Evolutionary conservation across 2,888 invertebrate genomes (phyloP).

Genomic region (Drosophila antonietae): DNA sequence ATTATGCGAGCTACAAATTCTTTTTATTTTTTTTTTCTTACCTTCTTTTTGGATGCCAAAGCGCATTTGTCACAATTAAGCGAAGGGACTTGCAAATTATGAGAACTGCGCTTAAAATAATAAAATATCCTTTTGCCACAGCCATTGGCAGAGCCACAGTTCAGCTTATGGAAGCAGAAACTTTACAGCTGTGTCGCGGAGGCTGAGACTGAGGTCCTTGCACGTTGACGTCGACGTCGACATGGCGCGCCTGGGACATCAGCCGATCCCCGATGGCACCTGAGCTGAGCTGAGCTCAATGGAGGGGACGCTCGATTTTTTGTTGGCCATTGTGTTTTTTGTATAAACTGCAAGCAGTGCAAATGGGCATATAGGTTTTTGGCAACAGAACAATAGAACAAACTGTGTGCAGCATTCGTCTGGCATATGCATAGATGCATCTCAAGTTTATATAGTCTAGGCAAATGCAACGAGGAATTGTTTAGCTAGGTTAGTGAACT

Average conservation of each 20-base stretch:
- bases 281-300: conserved; percentile 39
- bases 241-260: conserved; percentile 69
- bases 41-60: conserved; percentile 45
- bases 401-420: too few species aligned
- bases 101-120: conserved; percentile 33
- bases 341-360: conserved; percentile 23
- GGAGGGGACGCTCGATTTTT: conserved; percentile 5
- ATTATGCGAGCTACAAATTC: conserved; percentile 62
- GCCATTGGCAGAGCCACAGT: conserved; percentile 1
- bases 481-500: neutral
- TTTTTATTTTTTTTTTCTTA: neutral
- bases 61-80: conserved; percentile 81
- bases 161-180: neutral
- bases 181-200: neutral
- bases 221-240: conserved; percentile 75
- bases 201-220: conserved; percentile 21
- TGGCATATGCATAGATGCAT: neutral
- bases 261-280: conserved; percentile 37
- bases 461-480: neutral
- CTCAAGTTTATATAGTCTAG: neutral
- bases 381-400: neutral
- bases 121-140: conserved; percentile 24
- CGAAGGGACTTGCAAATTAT: conserved; percentile 59
- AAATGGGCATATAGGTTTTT: neutral
- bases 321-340: conserved; percentile 8